Percentiles rank a stretch among this genome's conserved stretches.
Conservation (phyloP, 1,140 invertebrate genomes). For the Drosophila mauritiana region DNA sequence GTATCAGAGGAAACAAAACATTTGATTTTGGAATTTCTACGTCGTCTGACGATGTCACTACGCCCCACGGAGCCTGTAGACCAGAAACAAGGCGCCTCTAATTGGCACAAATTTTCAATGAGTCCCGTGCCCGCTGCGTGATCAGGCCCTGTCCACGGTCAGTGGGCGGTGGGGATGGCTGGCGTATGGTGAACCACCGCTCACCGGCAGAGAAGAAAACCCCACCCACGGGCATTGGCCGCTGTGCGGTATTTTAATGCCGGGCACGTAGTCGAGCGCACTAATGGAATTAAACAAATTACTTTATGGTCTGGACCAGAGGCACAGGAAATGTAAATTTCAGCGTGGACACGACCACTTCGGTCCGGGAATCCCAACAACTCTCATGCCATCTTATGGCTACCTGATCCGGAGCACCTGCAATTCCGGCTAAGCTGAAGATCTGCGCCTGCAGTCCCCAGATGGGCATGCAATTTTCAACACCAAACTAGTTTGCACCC, state of each 20-base stretch:
- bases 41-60: slow-evolving; percentile 54
- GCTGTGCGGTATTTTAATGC: slow-evolving; percentile 60
- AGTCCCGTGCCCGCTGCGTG: slow-evolving; percentile 26
- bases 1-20: slow-evolving; percentile 51
- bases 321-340: slow-evolving; percentile 75
- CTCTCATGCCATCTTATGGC: background rate
- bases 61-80: slow-evolving; percentile 45
- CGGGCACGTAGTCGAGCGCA: slow-evolving; percentile 55
- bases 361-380: background rate
- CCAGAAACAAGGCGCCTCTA: slow-evolving; percentile 66
- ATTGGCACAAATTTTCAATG: slow-evolving; percentile 74
- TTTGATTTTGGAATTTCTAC: slow-evolving; percentile 62
- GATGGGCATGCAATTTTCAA: slow-evolving; percentile 36
- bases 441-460: slow-evolving; percentile 19
- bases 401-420: slow-evolving; percentile 7
- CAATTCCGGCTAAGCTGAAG: background rate
- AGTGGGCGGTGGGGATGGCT: slow-evolving; percentile 13
- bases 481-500: slow-evolving; percentile 44
- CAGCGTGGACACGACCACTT: slow-evolving; percentile 23
- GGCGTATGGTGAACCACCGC: background rate
- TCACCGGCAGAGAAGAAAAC: background rate
- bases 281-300: slow-evolving; percentile 81
- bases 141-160: slow-evolving; percentile 31
- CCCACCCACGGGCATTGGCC: slow-evolving; percentile 13
- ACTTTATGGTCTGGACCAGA: slow-evolving; percentile 63